Base-by-base conservation (phyloP, 2,888 invertebrate genomes). In the Fissipunctia ypsillon region DNA sequence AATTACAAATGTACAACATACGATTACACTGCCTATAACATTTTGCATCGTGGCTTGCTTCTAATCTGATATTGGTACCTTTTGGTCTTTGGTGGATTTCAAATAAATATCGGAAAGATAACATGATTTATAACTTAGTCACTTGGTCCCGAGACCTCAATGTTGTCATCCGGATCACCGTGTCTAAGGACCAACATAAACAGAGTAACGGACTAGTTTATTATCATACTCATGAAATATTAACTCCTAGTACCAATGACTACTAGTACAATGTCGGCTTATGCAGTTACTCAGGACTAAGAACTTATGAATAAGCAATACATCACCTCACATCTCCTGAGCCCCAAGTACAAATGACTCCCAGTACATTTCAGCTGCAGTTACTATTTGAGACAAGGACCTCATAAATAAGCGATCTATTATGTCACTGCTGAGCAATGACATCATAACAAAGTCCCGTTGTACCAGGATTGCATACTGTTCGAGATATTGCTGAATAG, bases 401-500 rank as follows among this genome's bases (percentile, higher is more conserved):
- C 56, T 43, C 80, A 68, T 73, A 81, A 73, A 54, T 78, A 64
- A 69, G 43, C 70, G 35, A 66, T 72, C 66, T 54, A 67, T 83
- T 79, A 79, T 76, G 72, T 76, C 76, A 76, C 60, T 52, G 19
- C n/a, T 75, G 41, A 79, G 59, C 65, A 85, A 77, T 81, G 84
- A 83, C 78, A 76, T 78, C 79, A 86, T 72, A 82, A 77, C 45
- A 35, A 61, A 76, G 63, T 79, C 73, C 86, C 84, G 86, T 86
- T 85, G 79, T 75, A 80, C 85, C 69, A 86, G 80, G 73, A 79
- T 66, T 50, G 69, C 78, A 83, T 80, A 84, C 43, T 72, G 70
- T 59, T 76, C 64, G 69, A 79, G 84, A 88, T 88, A 84, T 86
- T 80, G 66, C 71, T 81, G 86, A 85, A 85, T 83, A 81, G 84